A percentile compares a stretch with the other conserved stretches of the same genome.
These are phyloP conservation scores for Rousettus madagascariensis DNA, from an alignment of 2,797 vertebrate genomes.

Conservation along the genomic window DNA sequence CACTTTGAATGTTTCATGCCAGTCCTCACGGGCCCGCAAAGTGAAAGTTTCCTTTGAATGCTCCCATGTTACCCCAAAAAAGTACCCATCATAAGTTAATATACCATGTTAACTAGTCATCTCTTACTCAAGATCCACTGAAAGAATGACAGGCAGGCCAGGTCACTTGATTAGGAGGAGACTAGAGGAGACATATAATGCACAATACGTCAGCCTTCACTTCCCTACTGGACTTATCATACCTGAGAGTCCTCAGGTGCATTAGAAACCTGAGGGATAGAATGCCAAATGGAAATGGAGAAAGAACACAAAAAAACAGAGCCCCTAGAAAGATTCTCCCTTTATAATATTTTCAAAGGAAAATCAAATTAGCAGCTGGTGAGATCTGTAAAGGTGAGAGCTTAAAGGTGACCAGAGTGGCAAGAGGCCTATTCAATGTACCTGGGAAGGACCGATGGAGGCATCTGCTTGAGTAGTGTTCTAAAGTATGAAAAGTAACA, in stretches of 20 bases:
- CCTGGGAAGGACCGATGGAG: background rate
- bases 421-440: background rate
- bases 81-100: background rate
- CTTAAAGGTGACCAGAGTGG: background rate
- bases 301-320: background rate
- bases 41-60: background rate
- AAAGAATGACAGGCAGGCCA: background rate
- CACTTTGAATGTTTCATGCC: too few species aligned
- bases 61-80: background rate
- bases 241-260: too few species aligned
- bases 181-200: background rate
- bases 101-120: background rate
- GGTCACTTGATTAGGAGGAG: background rate
- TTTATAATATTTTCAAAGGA: background rate
- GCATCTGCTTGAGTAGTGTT: background rate
- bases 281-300: background rate
- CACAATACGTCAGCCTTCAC: rapidly evolving
- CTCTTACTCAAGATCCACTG: background rate
- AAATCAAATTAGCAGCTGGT: background rate
- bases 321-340: background rate
- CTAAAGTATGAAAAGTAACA: background rate
- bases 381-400: background rate
- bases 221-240: background rate
- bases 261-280: background rate
- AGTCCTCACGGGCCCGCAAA: too few species aligned